phyloP scores from a whole-genome alignment of 2,888 invertebrate genomes.

The Zonitis immaculata region DNA sequence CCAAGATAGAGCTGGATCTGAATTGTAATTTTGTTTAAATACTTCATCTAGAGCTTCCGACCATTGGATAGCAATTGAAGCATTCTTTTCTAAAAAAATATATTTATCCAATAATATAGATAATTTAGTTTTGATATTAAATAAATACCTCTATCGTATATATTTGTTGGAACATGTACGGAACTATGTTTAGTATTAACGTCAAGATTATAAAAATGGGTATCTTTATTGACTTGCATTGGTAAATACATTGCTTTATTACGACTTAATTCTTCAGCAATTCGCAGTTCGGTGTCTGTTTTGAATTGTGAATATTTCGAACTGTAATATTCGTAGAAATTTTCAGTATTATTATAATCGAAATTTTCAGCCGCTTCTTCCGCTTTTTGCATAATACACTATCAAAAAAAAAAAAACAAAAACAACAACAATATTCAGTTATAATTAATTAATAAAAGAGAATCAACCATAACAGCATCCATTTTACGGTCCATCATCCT shows the following conservation, averaged over 20 bases:
- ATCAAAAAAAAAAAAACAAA: too few relatives aligned
- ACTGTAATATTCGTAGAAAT: conserved; percentile 62
- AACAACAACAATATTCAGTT: conserved; percentile 38
- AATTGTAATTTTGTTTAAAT: conserved; percentile 79
- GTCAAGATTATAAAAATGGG: conserved; percentile 79
- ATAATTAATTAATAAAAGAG: too few relatives aligned
- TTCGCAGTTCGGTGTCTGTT: conserved; percentile 29
- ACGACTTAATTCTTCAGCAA: conserved; percentile 22
- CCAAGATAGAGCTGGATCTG: conserved; percentile 90
- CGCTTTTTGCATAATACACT: conserved; percentile 74
- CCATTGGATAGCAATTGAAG: conserved; percentile 82
- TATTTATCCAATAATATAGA: too few relatives aligned
- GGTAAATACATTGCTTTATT: conserved; percentile 50
- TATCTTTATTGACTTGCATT: conserved; percentile 63
- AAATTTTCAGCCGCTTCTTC: conserved; percentile 64
- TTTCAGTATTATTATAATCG: conserved; percentile 49
- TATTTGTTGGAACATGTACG: conserved; percentile 92
- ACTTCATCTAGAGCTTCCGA: conserved; percentile 78
- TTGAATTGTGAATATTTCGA: conserved; percentile 68
- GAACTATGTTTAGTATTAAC: conserved; percentile 78
- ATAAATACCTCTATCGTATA: conserved; percentile 76
- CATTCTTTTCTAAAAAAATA: conserved; percentile 45
- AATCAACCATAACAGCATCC: conserved; percentile 73
- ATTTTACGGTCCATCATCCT: conserved; percentile 83
- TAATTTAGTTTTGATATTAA: background rate